Base-by-base conservation (phyloP, 2,797 vertebrate species). In the Huso huso region DNA sequence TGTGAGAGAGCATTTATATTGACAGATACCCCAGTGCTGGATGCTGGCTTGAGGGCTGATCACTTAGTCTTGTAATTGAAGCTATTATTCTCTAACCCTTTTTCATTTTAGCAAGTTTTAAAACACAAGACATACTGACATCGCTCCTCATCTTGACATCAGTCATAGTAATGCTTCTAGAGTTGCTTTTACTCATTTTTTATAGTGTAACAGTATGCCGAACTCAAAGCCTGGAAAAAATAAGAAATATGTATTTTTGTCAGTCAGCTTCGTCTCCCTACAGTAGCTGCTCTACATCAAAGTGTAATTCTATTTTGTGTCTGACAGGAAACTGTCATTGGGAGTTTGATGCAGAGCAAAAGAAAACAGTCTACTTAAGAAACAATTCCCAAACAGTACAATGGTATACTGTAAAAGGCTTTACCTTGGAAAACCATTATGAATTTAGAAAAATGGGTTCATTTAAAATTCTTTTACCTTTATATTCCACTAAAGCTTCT, bases 1-100 rank as follows among this genome's bases (percentile, higher is more conserved):
- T 58, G 55, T 58, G 12, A 58, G 55, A 58, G 13, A n/a, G 55
- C 55, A 58, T n/a, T 58, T 7, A n/a, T n/a, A n/a, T 58, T 58
- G 55, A 58, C 55, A 58, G 55, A 58, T 58, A 58, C 12, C 55
- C 13, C 13, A 58, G 55, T 58, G 6, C 12, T 7, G 55, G 55
- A 13, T 58, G 6, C 12, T 7, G 55, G 55, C 12, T n/a, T 6
- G 55, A 58, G 7, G 55, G 9, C 11, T 58, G 55, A 58, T 58
- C 13, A 58, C 11, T 12, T 6, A 58, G 10, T 12, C 11, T 11
- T 58, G 55, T 7, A 58, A 11, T 58, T 10, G 55, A 58, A 58
- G 13, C 55, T 13, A 11, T 58, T 58, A 58, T 58, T 58, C 6
- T 3, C 8, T 12, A 8, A 12, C 51, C 51, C 51, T 12, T 53